Evolutionary conservation across 1,140 invertebrate genomes (phyloP).

Genomic region (Zelostemma sp.): DNA sequence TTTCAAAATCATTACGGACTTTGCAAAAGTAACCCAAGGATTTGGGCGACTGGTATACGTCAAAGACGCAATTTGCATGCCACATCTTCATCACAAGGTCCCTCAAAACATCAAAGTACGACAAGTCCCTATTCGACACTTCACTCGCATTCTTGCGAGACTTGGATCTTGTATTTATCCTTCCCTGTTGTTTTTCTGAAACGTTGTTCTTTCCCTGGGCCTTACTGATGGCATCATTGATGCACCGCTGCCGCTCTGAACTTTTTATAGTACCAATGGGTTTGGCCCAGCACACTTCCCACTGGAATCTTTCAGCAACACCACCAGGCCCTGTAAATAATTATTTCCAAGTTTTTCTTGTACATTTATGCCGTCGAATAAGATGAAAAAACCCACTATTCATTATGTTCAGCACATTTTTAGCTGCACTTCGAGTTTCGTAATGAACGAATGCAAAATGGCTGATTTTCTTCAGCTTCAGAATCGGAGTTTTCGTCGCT

Average conservation of each 20-base stretch:
- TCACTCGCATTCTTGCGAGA: too few relatives aligned
- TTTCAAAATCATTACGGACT: too few relatives aligned
- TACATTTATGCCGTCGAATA: background rate
- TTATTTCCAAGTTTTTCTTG: conserved; percentile 3
- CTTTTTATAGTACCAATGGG: conserved; percentile 60
- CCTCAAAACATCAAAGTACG: too few relatives aligned
- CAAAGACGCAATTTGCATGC: too few relatives aligned
- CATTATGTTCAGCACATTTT: conserved; percentile 58
- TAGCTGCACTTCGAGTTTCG: conserved; percentile 57
- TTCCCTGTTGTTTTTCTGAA: too few relatives aligned
- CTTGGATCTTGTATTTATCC: too few relatives aligned
- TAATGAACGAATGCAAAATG: conserved; percentile 69
- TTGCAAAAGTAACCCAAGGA: too few relatives aligned
- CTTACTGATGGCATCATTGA: conserved; percentile 64
- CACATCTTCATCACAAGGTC: too few relatives aligned
- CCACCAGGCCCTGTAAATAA: conserved; percentile 47
- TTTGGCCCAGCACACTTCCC: conserved; percentile 67
- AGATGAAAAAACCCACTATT: conserved; percentile 48
- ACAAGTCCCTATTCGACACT: too few relatives aligned
- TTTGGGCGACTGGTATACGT: too few relatives aligned
- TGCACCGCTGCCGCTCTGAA: conserved; percentile 57
- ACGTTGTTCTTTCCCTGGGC: too few relatives aligned
- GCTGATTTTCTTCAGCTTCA: conserved; percentile 68
- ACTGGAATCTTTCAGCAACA: conserved; percentile 52
- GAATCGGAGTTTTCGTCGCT: conserved; percentile 57